These are phyloP conservation scores for Phycodurus eques DNA, from an alignment of 2,113 vertebrate species.

Conservation along the genomic window DNA sequence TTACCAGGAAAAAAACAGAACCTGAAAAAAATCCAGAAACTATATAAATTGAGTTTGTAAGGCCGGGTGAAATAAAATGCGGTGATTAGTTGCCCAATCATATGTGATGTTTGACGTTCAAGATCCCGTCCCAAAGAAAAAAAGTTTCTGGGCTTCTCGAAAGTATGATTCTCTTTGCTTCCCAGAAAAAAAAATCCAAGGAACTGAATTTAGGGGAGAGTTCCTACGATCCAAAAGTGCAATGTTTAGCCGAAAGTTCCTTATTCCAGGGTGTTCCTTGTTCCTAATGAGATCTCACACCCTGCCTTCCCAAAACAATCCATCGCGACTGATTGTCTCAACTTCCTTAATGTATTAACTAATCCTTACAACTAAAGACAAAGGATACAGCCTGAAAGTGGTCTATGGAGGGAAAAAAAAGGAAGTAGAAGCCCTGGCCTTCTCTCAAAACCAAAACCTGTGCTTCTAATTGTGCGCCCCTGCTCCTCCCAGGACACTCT, in stretches of 20 bases:
- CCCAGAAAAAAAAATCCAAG: neutral
- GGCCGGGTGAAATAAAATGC: neutral
- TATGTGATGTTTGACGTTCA: too few relatives aligned
- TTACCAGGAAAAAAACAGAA: neutral
- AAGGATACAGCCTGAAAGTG: conserved; percentile 7
- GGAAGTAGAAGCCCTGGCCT: neutral
- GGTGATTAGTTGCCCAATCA: too few relatives aligned
- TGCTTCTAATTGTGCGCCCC: neutral
- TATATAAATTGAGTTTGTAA: neutral
- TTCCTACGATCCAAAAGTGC: neutral
- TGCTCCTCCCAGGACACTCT: conserved; percentile 49
- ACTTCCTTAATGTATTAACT: conserved; percentile 23
- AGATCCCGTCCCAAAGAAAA: too few relatives aligned
- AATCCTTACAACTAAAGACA: conserved; percentile 18
- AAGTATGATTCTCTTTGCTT: neutral
- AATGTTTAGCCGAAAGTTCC: neutral
- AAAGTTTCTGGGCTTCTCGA: neutral
- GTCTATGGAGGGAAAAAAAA: conserved; percentile 17
- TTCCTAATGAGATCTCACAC: neutral
- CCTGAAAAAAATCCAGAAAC: too few relatives aligned
- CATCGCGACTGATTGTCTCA: neutral
- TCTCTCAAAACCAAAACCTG: conserved; percentile 3
- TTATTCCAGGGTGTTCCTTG: neutral
- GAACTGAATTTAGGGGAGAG: neutral
- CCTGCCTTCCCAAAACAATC: neutral